Base-by-base conservation (phyloP, 2,113 vertebrate genomes). In the Tapirus terrestris region DNA sequence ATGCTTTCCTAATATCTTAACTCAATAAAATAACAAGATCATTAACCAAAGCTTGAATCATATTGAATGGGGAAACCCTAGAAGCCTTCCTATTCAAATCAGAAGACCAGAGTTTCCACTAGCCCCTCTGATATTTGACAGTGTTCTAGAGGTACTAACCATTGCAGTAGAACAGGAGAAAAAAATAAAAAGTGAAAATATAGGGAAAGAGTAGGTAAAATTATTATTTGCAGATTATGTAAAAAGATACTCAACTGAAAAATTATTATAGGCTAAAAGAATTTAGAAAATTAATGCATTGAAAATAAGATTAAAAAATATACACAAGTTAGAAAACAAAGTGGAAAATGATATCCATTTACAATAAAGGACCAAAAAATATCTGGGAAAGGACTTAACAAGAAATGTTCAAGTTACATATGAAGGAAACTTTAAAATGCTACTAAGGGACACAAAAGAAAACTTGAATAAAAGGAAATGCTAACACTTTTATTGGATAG, bases 321-420 rank as follows among this genome's bases (percentile, higher is more conserved):
- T 23, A 75, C 5, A 72, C n/a, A 53, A 68, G n/a, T 45, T 43
- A 91, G 70, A 75, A 97, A 92, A 89, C 27, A 84, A 89, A 92
- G 60, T 83, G 16, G 31, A 53, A 60, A 60, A 68, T 81, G 53
- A 83, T 58, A 91, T 11, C 39, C 31, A 72, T 43, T 92, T 36
- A n/a, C 12, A 56, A 39, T 18, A 81, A 95, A n/a, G 9, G 36
- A 58, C 61, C 8, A 43, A 93, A 86, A 94, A 53, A 43, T 39
- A 77, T 45, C 12, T 25, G 14, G 29, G 48, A 65, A 80, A 91
- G 53, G 85, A 90, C 25, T 73, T 72, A 85, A 79, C 80, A 85
- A 68, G 39, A 93, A 13, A 63, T 43, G 2, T 73, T 87, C 20
- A 60, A 81, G 45, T 73, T 91, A 23, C 43, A 67, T 20, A 63